A percentile compares a stretch with the other conserved stretches of the same genome.
phyloP scores from a whole-genome alignment of 1,140 invertebrate species.

The Diorhabda sublineata region DNA sequence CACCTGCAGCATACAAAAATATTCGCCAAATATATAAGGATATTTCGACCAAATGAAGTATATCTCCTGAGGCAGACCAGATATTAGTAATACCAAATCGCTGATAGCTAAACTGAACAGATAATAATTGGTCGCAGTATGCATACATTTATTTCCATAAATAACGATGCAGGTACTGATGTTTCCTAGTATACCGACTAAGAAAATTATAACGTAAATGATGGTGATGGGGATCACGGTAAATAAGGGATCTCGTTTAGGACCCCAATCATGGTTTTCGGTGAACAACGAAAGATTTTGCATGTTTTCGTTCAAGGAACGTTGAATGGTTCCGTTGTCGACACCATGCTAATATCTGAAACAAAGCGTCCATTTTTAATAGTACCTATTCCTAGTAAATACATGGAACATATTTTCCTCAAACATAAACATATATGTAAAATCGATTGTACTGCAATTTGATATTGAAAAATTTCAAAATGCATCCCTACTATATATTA shows the following conservation, averaged over 20 bases:
- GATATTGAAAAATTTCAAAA: no score
- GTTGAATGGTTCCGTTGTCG: slow-evolving; percentile 37
- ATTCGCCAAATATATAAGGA: slow-evolving; percentile 16
- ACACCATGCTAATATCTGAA: not conserved
- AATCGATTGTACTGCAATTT: no score
- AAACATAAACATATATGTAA: no score
- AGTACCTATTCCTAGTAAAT: no score
- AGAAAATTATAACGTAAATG: slow-evolving; percentile 64
- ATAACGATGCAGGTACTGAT: slow-evolving; percentile 76
- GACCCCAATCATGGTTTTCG: slow-evolving; percentile 36
- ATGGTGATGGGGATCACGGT: slow-evolving; percentile 59
- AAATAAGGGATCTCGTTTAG: slow-evolving; percentile 51
- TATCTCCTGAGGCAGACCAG: slow-evolving; percentile 63
- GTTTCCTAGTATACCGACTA: slow-evolving; percentile 71
- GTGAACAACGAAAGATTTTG: slow-evolving; percentile 24
- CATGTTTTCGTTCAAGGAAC: slow-evolving; percentile 55
- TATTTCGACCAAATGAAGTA: slow-evolving; percentile 59
- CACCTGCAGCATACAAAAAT: slow-evolving; percentile 14
- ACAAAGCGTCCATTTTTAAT: not conserved
- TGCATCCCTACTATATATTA: no score
- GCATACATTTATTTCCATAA: slow-evolving; percentile 69
- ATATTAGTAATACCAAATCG: slow-evolving; percentile 68
- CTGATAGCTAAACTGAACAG: slow-evolving; percentile 74
- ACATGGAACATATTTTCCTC: no score
- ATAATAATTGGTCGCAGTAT: slow-evolving; percentile 75